Evolutionary conservation across 1,140 invertebrate genomes (phyloP), one percentile per base, ranked within the genome.

Genomic region (Agrilus planipennis): DNA sequence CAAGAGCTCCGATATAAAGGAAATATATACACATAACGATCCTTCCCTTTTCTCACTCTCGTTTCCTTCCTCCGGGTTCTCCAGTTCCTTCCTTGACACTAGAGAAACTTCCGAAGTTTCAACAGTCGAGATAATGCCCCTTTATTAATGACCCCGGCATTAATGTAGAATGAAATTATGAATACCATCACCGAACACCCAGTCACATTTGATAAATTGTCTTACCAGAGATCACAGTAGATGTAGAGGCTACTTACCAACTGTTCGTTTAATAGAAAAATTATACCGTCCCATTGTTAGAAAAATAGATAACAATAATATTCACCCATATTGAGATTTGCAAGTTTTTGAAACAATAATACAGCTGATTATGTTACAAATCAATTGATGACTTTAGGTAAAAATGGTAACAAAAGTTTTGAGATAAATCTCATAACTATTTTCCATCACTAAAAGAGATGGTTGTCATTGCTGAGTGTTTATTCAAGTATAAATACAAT

Each of bases 1-100:
- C 46, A 46, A 40, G 37, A 49, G 48, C 38, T 20, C 35, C 43
- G 41, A 51, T 54, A 54, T 52, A 54, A 47, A 41, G 41, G 53
- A 46, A 54, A 54, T 52, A 54, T 54, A 54, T n/a, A n/a, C n/a
- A n/a, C n/a, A n/a, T 54, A 54, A 52, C 53, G 36, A 41, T 50
- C 50, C 46, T 39, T 21, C 36, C 40, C 28, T 17, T 29, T 36
- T 42, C 25, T n/a, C 41, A 46, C 34, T 45, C 19, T 25, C 35
- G 43, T 41, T 43, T 45, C 50, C 48, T 52, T 52, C 53, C 50
- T 52, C 46, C 47, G 47, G 47, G 44, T 41, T 52, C 37, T 48
- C 35, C 40, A 49, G 52, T 47, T 54, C 50, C 53, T 54, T 54
- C 53, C 53, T 55, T 45, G 46, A 55, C 53, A 55, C 42, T 47